Evolutionary conservation across 2,888 invertebrate genomes (phyloP).

Genomic region (Pandemis cinnamomeana): DNA sequence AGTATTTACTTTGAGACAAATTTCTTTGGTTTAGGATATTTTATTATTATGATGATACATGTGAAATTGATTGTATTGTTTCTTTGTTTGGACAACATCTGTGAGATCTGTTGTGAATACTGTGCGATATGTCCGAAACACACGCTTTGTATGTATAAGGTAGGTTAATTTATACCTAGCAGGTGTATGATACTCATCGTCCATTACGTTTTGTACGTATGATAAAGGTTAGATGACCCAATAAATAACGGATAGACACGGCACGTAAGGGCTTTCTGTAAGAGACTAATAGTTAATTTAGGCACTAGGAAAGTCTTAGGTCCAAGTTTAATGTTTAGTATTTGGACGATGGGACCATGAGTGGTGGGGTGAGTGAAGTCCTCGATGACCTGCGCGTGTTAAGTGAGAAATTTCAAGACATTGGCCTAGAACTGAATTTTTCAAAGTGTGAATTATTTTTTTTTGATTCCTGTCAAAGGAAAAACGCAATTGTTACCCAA

Average conservation of each 20-base stretch:
- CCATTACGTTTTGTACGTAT: neutral
- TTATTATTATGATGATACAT: conserved; percentile 72
- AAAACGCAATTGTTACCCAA: no score
- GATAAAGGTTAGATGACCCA: neutral
- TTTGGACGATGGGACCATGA: no score
- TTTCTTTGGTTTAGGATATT: conserved; percentile 48
- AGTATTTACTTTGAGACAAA: conserved; percentile 50
- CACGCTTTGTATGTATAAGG: conserved; percentile 67
- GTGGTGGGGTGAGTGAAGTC: no score
- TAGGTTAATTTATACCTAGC: conserved; percentile 48
- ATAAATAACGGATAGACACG: neutral
- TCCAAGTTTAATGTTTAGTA: no score
- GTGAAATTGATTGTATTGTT: conserved; percentile 68
- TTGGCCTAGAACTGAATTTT: no score
- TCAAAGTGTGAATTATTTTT: no score
- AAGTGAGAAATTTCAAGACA: no score
- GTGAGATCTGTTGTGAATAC: conserved; percentile 52
- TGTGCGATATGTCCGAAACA: conserved; percentile 71
- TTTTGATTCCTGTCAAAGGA: no score
- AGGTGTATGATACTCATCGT: neutral
- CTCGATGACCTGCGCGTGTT: no score
- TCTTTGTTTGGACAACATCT: conserved; percentile 51
- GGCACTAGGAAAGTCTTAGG: conserved; percentile 6
- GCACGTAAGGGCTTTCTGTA: neutral
- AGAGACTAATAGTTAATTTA: neutral